A percentile compares a stretch with the other conserved stretches of the same genome.
phyloP scores from a whole-genome alignment of 2,797 vertebrate genomes.

The Cyprinella venusta region DNA sequence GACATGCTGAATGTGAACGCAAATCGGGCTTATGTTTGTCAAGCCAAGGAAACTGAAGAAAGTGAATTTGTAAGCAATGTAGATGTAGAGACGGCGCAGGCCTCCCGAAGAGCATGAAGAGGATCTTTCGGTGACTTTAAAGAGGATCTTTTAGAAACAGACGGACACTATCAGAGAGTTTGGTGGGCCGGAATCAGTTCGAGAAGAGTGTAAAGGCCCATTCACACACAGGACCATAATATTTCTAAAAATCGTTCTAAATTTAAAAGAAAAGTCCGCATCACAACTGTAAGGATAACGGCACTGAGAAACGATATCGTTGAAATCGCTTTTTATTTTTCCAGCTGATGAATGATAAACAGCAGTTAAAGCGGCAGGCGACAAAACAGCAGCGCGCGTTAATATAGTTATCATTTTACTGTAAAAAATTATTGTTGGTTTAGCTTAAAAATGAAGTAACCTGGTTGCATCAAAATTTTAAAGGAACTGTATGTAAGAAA shows the following conservation, averaged over 20 bases:
- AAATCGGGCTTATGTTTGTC: slow-evolving; percentile 14
- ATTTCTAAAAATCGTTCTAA: no score
- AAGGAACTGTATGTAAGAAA: no score
- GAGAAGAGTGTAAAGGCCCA: background rate
- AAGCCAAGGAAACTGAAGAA: slow-evolving; percentile 39
- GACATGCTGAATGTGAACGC: background rate
- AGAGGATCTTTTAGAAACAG: slow-evolving; percentile 18
- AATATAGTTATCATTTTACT: background rate
- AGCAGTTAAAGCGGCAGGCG: background rate
- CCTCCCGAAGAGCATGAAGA: slow-evolving; percentile 47
- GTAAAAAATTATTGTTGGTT: no score
- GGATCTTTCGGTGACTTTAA: slow-evolving; percentile 28
- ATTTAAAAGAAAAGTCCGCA: background rate
- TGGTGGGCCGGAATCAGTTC: background rate
- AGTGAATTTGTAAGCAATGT: slow-evolving; percentile 69
- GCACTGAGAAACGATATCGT: background rate
- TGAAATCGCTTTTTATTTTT: background rate
- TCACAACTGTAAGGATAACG: background rate
- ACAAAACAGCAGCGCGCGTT: no score
- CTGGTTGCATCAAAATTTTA: no score
- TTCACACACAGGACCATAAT: background rate
- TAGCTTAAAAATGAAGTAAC: no score
- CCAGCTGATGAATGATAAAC: background rate
- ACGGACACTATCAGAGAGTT: background rate
- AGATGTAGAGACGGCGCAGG: slow-evolving; percentile 6